Base-by-base conservation (phyloP, 2,888 invertebrate genomes). In the Drosophila paramelanica region DNA sequence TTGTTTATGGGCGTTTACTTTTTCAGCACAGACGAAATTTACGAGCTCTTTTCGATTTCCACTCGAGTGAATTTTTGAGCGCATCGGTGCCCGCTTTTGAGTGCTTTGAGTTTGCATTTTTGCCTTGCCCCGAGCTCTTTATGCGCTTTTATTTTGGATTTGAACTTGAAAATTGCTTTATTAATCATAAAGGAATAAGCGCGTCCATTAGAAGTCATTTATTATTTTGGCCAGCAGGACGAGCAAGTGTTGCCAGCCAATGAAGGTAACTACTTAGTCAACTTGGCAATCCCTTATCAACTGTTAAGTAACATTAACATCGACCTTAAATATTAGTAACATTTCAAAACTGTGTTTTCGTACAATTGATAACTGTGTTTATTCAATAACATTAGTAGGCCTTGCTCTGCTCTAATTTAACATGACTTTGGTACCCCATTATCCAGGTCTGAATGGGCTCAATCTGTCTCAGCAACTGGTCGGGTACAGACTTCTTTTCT, bases 1-100 rank as follows among this genome's bases (percentile, higher is more conserved):
- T 92, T 91, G 90, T 92, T 91, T 91, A 91, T 91, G 91, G 91
- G 91, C 91, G 91, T 91, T 90, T 86, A 91, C 92, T 84, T 88
- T 88, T 82, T 31, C 82, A 69, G 77, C 81, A 69, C 62, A 39
- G 45, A 38, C 70, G 55, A 74, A 69, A 83, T 89, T 83, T 89
- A 83, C 85, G 89, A 84, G 79, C 79, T 69, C 68, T 88, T 66
- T 88, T 66, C 66, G 70, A 69, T 55, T 75, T 71, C 25, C 61
- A 73, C 52, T 75, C 56, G 64, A 76, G 66, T 58, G 56, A 1
- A 50, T 25, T 78, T 71, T 67, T 67, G 67, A 70, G 73, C 47
- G 51, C 43, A 38, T 58, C 25, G 3, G 39, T n/a, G 33, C 14
- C 25, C 27, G 10, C 23, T 42, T 61, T 55, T 47, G 73, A 69